Conservation (phyloP, 2,888 invertebrate genomes). For the Camponotus fellah region DNA sequence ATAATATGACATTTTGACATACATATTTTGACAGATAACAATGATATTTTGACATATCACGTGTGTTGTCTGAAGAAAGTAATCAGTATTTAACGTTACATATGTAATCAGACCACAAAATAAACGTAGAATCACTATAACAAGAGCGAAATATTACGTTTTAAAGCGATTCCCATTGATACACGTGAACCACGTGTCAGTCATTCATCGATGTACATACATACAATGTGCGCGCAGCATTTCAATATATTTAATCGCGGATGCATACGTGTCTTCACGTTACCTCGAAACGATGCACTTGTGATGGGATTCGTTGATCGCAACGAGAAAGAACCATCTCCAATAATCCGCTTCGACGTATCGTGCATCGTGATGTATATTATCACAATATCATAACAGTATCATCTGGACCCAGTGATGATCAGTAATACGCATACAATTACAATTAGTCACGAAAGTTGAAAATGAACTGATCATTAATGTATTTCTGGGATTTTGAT, state of each 20-base stretch:
- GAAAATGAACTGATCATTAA: not conserved
- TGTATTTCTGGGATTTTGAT: not conserved
- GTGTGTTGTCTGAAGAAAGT: not conserved
- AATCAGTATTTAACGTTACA: not conserved
- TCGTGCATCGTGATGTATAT: not conserved
- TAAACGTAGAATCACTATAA: not conserved
- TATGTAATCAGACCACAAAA: not conserved
- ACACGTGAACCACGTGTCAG: constrained; percentile 2
- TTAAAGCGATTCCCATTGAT: constrained; percentile 15
- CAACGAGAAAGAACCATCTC: not conserved
- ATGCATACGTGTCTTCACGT: constrained; percentile 9
- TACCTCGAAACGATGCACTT: not conserved
- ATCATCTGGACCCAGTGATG: not conserved
- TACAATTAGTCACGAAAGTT: not conserved
- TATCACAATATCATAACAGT: constrained; percentile 6
- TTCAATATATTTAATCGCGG: constrained; percentile 3
- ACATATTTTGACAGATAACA: not conserved
- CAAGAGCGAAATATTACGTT: constrained; percentile 3
- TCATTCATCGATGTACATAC: constrained; percentile 9
- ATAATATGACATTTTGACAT: not conserved
- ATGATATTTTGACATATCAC: constrained; percentile 5
- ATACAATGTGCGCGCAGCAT: not conserved
- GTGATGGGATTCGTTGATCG: not conserved
- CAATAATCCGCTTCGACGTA: not conserved
- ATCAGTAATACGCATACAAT: not conserved